A percentile compares a stretch with the other conserved stretches of the same genome.
phyloP scores from a whole-genome alignment of 2,797 vertebrate genomes.

The Sebastes trivittatus region DNA sequence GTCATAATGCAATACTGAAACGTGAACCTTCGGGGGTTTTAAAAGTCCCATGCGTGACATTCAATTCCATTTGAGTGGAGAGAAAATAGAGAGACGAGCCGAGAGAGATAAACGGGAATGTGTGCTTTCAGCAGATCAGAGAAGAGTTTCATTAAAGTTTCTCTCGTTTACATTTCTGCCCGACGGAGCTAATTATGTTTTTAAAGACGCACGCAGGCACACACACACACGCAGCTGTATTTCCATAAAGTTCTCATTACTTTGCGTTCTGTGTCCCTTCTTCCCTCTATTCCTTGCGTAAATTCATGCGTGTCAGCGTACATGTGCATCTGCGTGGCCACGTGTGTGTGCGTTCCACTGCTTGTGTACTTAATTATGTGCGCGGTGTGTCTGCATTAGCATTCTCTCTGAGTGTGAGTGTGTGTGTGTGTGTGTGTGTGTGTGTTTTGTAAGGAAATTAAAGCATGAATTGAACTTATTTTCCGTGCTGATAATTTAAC shows the following conservation, averaged over 20 bases:
- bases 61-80: conserved; percentile 51
- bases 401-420: conserved; percentile 14
- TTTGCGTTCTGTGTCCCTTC: conserved; percentile 47
- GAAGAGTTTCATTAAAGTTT: conserved; percentile 76
- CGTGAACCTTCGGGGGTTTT: conserved; percentile 43
- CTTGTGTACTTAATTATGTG: conserved; percentile 46
- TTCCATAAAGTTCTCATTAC: conserved; percentile 67
- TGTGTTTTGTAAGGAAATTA: conserved; percentile 71
- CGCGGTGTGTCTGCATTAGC: conserved; percentile 36
- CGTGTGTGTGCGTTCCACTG: conserved; percentile 15
- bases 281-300: not conserved
- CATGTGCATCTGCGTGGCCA: conserved; percentile 11
- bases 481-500: conserved; percentile 72
- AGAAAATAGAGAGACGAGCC: conserved; percentile 33
- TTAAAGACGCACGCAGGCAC: conserved; percentile 37
- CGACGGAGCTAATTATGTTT: conserved; percentile 74
- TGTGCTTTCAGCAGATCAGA: conserved; percentile 74
- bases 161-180: conserved; percentile 77
- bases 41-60: conserved; percentile 58
- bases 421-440: conserved; percentile 36
- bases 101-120: conserved; percentile 59
- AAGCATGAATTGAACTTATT: conserved; percentile 71
- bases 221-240: conserved; percentile 29
- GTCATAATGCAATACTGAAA: conserved; percentile 47
- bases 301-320: conserved; percentile 28